Conservation (phyloP, 1,140 invertebrate genomes). For the Parapsyche elsis region DNA sequence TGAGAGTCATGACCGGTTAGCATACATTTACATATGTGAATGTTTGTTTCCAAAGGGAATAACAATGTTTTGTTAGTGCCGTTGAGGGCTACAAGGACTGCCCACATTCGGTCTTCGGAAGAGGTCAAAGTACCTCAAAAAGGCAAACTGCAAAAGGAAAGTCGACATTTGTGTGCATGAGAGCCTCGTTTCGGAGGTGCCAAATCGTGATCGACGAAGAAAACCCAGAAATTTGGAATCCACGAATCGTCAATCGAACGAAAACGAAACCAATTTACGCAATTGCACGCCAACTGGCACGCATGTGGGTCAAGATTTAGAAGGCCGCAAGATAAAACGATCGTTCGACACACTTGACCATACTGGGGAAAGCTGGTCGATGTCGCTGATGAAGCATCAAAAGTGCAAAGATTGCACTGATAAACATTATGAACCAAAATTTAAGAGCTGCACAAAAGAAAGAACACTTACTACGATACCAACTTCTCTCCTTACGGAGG, state of each 20-base stretch:
- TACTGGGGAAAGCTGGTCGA: conserved; percentile 18
- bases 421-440: neutral
- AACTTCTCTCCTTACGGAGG: too few relatives aligned
- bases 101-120: too few relatives aligned
- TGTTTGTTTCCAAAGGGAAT: conserved; percentile 11
- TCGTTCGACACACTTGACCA: conserved; percentile 26
- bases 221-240: neutral
- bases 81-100: neutral
- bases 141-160: neutral
- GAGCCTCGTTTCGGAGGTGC: too few relatives aligned
- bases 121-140: neutral
- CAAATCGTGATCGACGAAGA: neutral
- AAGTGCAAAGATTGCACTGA: neutral
- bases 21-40: conserved; percentile 21
- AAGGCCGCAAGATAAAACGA: conserved; percentile 19
- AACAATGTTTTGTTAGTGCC: conserved; percentile 1
- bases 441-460: too few relatives aligned
- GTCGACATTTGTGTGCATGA: neutral
- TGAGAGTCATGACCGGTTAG: neutral
- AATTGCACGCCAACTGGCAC: neutral
- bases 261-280: conserved; percentile 28
- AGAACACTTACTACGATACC: too few relatives aligned
- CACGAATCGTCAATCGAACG: conserved; percentile 23
- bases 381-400: conserved; percentile 2
- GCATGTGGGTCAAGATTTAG: conserved; percentile 31